Base-by-base conservation (phyloP, 2,113 vertebrate species). In the Pelmatolapia mariae region DNA sequence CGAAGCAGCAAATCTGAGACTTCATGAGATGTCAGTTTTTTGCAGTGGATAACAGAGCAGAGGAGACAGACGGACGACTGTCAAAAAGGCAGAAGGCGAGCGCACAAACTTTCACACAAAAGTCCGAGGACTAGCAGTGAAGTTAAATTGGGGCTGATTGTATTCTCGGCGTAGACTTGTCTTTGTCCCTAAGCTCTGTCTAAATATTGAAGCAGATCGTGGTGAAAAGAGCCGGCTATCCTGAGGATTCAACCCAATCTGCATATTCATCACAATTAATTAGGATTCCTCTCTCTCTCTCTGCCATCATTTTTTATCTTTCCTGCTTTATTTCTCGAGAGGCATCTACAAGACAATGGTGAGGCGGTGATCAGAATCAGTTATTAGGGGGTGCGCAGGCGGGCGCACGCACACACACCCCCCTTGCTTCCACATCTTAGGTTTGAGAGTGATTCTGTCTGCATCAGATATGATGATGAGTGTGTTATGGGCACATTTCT, bases 181-280 rank as follows among this genome's bases (percentile, higher is more conserved):
- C 92, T 94, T 92, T 93, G 94, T 94, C 92, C 93, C 91, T 91
- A 87, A 93, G 94, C 94, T 87, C 93, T 93, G 89, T 93, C 93
- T 93, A 96, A 95, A 96, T 94, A 96, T 94, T 93, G 95, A 93
- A 93, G 94, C 84, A 88, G 90, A 93, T 92, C 80, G 86, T 81
- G 52, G 90, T 94, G 92, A 95, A 95, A 93, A 87, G 94, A 94
- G 82, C 50, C 80, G 85, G 56, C 94, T 94, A 93, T 96, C 94
- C 90, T 91, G 94, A 96, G 93, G 90, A 95, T 95, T 96, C 92
- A 89, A 94, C 89, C 91, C 94, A 93, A 96, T 96, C 93, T 95
- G 95, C 95, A 95, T 95, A 95, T 95, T 95, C 94, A 96, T 95
- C 94, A 94, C 92, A 94, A 95, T 96, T 96, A 93, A 95, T 95